These are phyloP conservation scores for Xestia rhomboidea DNA, from an alignment of 2,888 invertebrate species.

Conservation along the genomic window DNA sequence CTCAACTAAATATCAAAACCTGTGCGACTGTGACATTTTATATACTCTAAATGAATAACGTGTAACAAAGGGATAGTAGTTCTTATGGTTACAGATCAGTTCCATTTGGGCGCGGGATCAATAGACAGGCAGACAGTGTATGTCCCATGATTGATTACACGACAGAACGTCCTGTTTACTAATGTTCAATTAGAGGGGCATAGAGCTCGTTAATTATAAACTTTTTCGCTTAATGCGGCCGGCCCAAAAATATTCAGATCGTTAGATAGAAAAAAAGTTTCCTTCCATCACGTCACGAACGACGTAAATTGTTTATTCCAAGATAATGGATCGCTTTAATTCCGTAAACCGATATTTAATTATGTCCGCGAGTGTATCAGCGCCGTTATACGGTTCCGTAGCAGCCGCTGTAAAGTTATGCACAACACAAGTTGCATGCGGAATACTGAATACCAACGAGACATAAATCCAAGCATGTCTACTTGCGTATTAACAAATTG, in stretches of 20 bases:
- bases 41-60: constrained; percentile 15
- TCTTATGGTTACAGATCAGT: constrained; percentile 40
- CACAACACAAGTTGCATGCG: constrained; percentile 66
- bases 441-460: constrained; percentile 69
- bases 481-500: constrained; percentile 83
- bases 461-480: constrained; percentile 77
- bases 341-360: constrained; percentile 62
- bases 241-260: constrained; percentile 63
- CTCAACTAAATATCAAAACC: constrained; percentile 66
- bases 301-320: constrained; percentile 62
- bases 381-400: constrained; percentile 45
- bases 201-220: constrained; percentile 73
- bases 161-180: constrained; percentile 64
- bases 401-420: constrained; percentile 58
- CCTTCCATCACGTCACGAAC: constrained; percentile 55
- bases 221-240: constrained; percentile 69
- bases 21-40: constrained; percentile 18
- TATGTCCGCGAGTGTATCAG: constrained; percentile 55
- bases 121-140: constrained; percentile 35
- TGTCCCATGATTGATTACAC: constrained; percentile 64
- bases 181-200: constrained; percentile 67
- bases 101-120: constrained; percentile 40
- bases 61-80: constrained; percentile 19
- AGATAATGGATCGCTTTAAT: constrained; percentile 65
- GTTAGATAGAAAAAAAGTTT: constrained; percentile 62